Evolutionary conservation across 2,797 vertebrate genomes (phyloP).

Genomic region (Falco rusticolus): DNA sequence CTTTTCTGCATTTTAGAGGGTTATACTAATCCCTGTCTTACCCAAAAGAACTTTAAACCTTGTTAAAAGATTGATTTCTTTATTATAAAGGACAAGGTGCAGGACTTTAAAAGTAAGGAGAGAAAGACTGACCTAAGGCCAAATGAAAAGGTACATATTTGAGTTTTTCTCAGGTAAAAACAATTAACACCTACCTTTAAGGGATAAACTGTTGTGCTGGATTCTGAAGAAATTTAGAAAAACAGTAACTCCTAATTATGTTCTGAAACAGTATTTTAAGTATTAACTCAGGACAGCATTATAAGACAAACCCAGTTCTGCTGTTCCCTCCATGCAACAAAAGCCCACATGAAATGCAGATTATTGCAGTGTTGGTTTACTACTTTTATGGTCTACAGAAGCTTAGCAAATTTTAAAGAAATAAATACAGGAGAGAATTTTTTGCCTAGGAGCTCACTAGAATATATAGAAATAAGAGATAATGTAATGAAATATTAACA

Average conservation of each 20-base stretch:
- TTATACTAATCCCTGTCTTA: background rate
- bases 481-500: background rate
- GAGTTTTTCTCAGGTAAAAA: background rate
- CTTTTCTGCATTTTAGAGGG: background rate
- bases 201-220: background rate
- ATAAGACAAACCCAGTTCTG: background rate
- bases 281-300: background rate
- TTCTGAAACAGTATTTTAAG: background rate
- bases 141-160: background rate
- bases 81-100: accelerated
- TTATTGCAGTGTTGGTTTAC: background rate
- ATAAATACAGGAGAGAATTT: background rate
- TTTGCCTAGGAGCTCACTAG: background rate
- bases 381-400: background rate
- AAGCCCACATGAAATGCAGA: background rate
- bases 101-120: background rate
- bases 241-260: background rate
- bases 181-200: background rate
- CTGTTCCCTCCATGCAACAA: background rate
- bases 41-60: background rate
- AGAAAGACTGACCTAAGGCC: background rate
- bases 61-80: background rate
- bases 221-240: background rate
- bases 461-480: background rate
- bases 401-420: background rate